Evolutionary conservation across 2,113 vertebrate species (phyloP).

Genomic region (Marmota flaviventris): DNA sequence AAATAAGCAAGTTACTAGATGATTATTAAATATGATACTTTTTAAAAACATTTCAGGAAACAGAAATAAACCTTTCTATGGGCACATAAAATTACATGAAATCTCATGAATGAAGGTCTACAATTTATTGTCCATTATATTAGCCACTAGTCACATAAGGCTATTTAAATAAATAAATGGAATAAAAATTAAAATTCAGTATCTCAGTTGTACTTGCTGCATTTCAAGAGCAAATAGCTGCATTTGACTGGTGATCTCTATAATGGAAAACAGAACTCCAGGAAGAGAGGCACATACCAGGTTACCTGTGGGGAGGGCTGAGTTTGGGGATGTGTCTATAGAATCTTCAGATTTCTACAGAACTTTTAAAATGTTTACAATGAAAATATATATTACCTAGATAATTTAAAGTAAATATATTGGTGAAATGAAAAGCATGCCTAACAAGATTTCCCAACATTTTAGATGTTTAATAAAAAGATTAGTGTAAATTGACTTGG

Average conservation of each 20-base stretch:
- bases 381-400: neutral
- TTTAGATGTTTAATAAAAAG: neutral
- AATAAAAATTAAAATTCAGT: neutral
- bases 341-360: neutral
- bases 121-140: neutral
- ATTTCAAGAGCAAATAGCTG: neutral
- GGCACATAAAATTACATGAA: neutral
- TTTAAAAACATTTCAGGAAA: neutral
- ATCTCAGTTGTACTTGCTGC: neutral
- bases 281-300: neutral
- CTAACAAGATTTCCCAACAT: neutral
- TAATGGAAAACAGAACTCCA: neutral
- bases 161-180: neutral
- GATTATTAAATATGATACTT: neutral
- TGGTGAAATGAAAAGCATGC: constrained; percentile 25
- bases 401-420: constrained; percentile 8
- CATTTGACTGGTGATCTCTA: neutral
- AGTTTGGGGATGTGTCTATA: neutral
- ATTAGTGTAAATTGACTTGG: neutral
- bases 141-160: neutral
- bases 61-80: neutral
- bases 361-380: neutral
- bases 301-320: neutral
- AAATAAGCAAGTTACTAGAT: neutral
- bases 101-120: neutral